Percentiles rank a stretch among this genome's conserved stretches.
Evolutionary conservation across 2,888 invertebrate genomes (phyloP).

Genomic region (Hydropsyche betteni): DNA sequence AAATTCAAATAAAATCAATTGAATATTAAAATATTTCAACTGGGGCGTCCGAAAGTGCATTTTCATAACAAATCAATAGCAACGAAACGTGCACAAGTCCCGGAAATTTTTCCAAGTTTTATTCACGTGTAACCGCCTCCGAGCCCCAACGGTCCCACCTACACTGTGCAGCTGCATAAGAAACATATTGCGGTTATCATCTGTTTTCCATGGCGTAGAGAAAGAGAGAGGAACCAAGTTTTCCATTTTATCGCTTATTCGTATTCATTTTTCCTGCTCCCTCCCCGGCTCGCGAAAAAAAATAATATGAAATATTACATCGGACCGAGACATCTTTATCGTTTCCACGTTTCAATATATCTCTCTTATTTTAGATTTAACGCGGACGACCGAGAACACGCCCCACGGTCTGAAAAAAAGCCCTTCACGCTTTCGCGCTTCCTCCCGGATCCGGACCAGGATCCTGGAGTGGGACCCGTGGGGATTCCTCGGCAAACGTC

Average conservation of each 20-base stretch:
- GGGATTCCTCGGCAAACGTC: slow-evolving; percentile 4
- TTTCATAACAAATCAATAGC: slow-evolving; percentile 27
- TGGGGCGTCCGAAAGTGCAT: slow-evolving; percentile 1
- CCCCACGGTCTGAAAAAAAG: slow-evolving; percentile 11
- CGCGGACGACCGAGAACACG: slow-evolving; percentile 22
- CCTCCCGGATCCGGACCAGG: background rate
- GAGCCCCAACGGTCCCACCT: background rate
- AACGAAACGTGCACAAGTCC: slow-evolving; percentile 29
- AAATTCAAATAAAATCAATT: too few species aligned
- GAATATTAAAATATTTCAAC: too few species aligned
- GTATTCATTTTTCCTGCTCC: slow-evolving; percentile 30
- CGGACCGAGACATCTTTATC: slow-evolving; percentile 28
- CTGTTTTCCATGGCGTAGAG: slow-evolving; percentile 22
- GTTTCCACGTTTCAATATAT: slow-evolving; percentile 30
- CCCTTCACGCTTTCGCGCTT: background rate
- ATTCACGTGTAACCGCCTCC: slow-evolving; percentile 5
- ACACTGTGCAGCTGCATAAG: slow-evolving; percentile 38
- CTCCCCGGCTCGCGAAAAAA: slow-evolving; percentile 6
- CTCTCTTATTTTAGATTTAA: slow-evolving; percentile 23
- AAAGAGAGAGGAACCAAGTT: slow-evolving; percentile 25
- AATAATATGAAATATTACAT: slow-evolving; percentile 25
- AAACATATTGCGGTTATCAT: slow-evolving; percentile 42
- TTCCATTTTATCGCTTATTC: slow-evolving; percentile 39
- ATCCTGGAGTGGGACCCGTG: background rate
- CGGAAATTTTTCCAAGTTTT: slow-evolving; percentile 22